Evolutionary conservation across 1,140 invertebrate genomes (phyloP).

Genomic region (Drosophila parabipectinata): DNA sequence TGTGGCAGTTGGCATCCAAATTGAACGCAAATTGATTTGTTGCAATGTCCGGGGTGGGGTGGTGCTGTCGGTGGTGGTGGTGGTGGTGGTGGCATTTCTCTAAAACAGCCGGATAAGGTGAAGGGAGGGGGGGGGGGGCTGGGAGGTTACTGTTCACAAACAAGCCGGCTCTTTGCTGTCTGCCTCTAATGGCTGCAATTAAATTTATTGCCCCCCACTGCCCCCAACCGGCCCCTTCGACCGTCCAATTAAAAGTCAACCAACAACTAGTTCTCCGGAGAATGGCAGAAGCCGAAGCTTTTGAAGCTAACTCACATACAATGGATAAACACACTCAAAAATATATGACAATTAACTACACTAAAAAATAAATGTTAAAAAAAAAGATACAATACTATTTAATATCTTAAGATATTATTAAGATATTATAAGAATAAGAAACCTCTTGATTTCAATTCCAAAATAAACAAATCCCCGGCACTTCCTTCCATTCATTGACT

Average conservation of each 20-base stretch:
- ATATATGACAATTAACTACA: slow-evolving; percentile 1
- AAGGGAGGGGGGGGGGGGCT: neutral
- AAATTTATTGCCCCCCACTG: slow-evolving; percentile 44
- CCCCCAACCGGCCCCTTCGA: slow-evolving; percentile 7
- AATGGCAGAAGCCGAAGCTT: slow-evolving; percentile 11
- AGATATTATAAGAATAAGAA: too few relatives aligned
- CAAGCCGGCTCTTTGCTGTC: neutral
- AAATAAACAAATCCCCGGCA: neutral
- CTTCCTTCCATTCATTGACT: neutral
- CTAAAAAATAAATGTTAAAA: neutral
- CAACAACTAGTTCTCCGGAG: slow-evolving; percentile 10
- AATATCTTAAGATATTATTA: neutral
- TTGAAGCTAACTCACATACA: slow-evolving; percentile 1
- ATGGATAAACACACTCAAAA: neutral
- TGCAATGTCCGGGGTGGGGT: slow-evolving; percentile 21
- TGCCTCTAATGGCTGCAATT: slow-evolving; percentile 56
- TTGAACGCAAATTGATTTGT: slow-evolving; percentile 64
- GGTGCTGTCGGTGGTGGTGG: neutral
- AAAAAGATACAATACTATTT: neutral
- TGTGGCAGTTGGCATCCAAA: slow-evolving; percentile 32
- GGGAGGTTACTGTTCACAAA: neutral
- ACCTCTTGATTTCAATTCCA: neutral
- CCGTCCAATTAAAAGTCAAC: slow-evolving; percentile 22
- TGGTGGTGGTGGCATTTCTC: neutral
- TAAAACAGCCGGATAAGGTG: neutral